Conservation (phyloP, 2,797 vertebrate species). For the Apodemus agrarius region DNA sequence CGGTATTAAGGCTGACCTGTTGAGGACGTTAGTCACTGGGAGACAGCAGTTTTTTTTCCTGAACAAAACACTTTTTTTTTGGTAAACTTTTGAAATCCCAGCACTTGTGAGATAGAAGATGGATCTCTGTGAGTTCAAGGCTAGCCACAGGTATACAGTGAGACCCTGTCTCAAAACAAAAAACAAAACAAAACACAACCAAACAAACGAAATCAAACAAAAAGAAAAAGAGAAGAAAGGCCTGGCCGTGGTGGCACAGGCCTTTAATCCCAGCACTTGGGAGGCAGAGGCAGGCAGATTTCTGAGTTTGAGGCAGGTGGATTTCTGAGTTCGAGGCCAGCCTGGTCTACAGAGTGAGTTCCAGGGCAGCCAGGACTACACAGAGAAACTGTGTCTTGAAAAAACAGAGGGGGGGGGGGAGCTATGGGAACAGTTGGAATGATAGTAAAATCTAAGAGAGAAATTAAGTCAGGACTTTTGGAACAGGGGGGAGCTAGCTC, state of each 20-base stretch:
- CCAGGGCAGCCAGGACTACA: too few relatives aligned
- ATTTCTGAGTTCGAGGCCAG: too few relatives aligned
- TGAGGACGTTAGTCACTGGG: background rate
- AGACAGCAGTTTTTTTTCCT: background rate
- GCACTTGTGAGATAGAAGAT: background rate
- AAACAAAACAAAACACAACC: background rate
- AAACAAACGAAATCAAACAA: background rate
- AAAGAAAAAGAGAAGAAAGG: background rate
- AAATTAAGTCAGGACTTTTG: constrained; percentile 23
- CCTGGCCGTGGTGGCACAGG: too few relatives aligned
- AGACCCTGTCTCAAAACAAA: background rate
- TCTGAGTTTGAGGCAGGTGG: too few relatives aligned
- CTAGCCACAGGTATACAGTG: background rate
- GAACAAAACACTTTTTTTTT: constrained; percentile 30
- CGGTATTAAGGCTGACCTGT: background rate
- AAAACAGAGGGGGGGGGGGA: too few relatives aligned
- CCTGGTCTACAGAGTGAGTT: too few relatives aligned
- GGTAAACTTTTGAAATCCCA: background rate
- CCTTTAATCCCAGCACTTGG: too few relatives aligned
- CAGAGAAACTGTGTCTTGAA: too few relatives aligned
- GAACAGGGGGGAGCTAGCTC: background rate
- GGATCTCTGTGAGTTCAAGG: background rate
- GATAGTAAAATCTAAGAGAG: background rate
- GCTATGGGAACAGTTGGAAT: background rate
- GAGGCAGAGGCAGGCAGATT: too few relatives aligned